These are phyloP conservation scores for Chydorus sphaericus DNA, from an alignment of 2,888 invertebrate species.

Conservation along the genomic window DNA sequence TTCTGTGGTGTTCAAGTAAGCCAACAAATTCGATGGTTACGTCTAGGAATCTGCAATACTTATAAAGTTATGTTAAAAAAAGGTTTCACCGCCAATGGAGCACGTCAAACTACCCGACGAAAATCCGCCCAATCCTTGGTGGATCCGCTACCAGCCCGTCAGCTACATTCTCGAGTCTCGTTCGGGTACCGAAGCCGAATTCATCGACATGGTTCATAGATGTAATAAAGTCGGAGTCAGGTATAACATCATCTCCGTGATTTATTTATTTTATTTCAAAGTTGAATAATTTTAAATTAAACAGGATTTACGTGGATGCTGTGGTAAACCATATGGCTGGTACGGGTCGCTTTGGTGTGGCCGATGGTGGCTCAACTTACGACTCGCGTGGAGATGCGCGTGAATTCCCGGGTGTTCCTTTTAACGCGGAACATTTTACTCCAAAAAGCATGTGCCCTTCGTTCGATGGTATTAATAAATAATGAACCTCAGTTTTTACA, in stretches of 20 bases:
- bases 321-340: constrained; percentile 37
- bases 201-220: constrained; percentile 32
- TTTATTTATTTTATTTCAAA: no score
- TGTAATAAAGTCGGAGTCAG: constrained; percentile 34
- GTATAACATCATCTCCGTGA: constrained; percentile 15
- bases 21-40: no score
- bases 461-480: constrained; percentile 27
- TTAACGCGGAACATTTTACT: constrained; percentile 45
- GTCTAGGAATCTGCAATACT: no score
- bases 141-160: constrained; percentile 35
- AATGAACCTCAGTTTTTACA: no score
- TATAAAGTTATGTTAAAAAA: background rate
- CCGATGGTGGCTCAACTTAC: constrained; percentile 41
- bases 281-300: background rate
- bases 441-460: constrained; percentile 22
- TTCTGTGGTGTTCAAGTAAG: constrained; percentile 5
- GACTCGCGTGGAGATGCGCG: constrained; percentile 33
- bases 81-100: constrained; percentile 20
- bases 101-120: constrained; percentile 17
- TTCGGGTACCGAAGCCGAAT: constrained; percentile 30
- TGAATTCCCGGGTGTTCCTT: constrained; percentile 49
- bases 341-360: constrained; percentile 23
- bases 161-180: constrained; percentile 30
- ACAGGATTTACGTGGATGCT: constrained; percentile 31
- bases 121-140: constrained; percentile 28